Conservation (phyloP, 92 coral and sea anemone species). For the Nematostella vectensis region DNA sequence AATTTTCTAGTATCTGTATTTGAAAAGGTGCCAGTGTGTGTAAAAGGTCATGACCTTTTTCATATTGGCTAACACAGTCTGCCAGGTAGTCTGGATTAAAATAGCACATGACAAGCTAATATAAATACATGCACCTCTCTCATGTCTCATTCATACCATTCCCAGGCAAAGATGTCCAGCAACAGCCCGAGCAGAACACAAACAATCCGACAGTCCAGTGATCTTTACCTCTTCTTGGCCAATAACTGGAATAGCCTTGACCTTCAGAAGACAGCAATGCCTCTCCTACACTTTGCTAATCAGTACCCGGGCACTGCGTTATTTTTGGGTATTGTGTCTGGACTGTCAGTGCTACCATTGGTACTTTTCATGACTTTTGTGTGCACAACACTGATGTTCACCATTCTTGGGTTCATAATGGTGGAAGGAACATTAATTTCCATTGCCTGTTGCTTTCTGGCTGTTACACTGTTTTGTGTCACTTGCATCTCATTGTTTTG, state of each 20-base stretch:
- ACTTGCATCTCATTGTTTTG: constrained; percentile 38
- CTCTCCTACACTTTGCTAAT: constrained; percentile 41
- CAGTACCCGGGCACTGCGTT: constrained; percentile 49
- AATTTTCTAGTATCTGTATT: too few species aligned
- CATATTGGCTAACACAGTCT: too few species aligned
- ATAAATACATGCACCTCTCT: too few species aligned
- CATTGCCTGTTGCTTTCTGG: constrained; percentile 36
- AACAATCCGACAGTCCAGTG: too few species aligned
- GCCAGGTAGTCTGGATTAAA: too few species aligned
- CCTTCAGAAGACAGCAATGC: constrained; percentile 7
- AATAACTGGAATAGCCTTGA: constrained; percentile 25
- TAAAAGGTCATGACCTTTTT: too few species aligned
- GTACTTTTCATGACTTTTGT: constrained; percentile 51
- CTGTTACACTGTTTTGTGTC: constrained; percentile 35
- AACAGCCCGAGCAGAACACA: too few species aligned
- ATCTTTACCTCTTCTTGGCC: too few species aligned
- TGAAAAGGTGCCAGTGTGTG: too few species aligned
- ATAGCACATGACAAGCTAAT: too few species aligned
- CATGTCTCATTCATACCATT: too few species aligned
- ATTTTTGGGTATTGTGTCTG: constrained; percentile 31
- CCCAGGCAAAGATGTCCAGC: too few species aligned
- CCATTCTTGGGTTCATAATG: constrained; percentile 51
- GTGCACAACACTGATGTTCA: constrained; percentile 29
- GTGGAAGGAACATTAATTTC: constrained; percentile 72
- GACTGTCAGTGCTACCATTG: constrained; percentile 46